Evolutionary conservation across 2,888 invertebrate species (phyloP), one percentile per base, ranked within the genome.

Genomic region (Piscicola geometra): DNA sequence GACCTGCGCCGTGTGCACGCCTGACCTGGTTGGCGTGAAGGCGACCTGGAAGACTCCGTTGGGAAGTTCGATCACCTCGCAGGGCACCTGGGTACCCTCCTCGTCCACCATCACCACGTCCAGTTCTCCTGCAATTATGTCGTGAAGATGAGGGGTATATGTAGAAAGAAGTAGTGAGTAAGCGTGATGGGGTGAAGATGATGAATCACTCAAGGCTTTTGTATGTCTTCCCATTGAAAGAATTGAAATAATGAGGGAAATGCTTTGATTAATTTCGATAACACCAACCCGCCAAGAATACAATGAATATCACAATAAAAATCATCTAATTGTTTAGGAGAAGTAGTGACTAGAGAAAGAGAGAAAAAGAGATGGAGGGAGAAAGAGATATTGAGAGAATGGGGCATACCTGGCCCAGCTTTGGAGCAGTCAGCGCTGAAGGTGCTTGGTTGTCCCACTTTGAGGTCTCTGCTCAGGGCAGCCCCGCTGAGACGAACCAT

Each of bases 341-440:
- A 66, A 9, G n/a, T 15, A 12, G 9, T 66, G n/a, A 15, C n/a
- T n/a, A 9, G 15, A 66, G n/a, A 28, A 28, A 15, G 28, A 30
- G 15, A 60, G 28, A 28, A 28, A 64, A 72, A 15, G 28, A n/a
- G 2, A 15, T 9, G n/a, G 9, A 74, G n/a, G n/a, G n/a, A n/a
- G n/a, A 15, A 9, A n/a, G 18, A n/a, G 28, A n/a, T 15, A n/a
- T 1, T 28, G 15, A 12, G 32, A n/a, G n/a, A n/a, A n/a, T n/a
- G n/a, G n/a, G n/a, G n/a, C 74, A 88, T 89, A 81, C 91, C 93
- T 77, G 90, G 90, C n/a, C 93, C 93, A 72, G 93, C 93, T 81
- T 91, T 90, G 69, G 91, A 90, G 78, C 92, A 91, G 84, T 94
- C 93, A 66, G 94, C 90, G 81, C 91, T 91, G 84, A 94, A 93